A percentile compares a stretch with the other conserved stretches of the same genome.
Evolutionary conservation across 2,797 vertebrate species (phyloP).

Genomic region (Petrocephalus schoutedeni): DNA sequence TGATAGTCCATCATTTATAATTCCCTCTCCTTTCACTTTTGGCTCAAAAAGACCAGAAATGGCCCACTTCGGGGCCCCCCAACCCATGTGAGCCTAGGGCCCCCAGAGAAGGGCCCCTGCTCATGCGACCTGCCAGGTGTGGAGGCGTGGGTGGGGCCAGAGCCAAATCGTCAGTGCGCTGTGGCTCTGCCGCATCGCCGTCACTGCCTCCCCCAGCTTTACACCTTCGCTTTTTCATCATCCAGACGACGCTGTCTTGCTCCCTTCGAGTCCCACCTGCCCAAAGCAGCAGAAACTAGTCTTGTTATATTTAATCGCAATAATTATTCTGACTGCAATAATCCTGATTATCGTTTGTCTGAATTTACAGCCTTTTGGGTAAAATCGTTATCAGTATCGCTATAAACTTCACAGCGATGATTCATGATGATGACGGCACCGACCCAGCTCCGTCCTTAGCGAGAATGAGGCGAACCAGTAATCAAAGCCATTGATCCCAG

Average conservation of each 20-base stretch:
- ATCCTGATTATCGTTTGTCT: slow-evolving; percentile 48
- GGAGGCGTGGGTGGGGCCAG: slow-evolving; percentile 43
- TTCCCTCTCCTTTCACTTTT: background rate
- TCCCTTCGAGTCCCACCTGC: background rate
- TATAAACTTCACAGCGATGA: slow-evolving; percentile 23
- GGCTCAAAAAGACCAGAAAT: background rate
- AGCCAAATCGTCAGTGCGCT: slow-evolving; percentile 32
- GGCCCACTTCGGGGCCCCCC: background rate
- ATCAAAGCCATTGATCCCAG: slow-evolving; percentile 33
- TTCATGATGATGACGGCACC: slow-evolving; percentile 37
- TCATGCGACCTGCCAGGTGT: slow-evolving; percentile 44
- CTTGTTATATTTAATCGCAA: background rate
- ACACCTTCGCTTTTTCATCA: background rate
- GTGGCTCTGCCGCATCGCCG: background rate
- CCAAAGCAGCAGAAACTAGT: background rate
- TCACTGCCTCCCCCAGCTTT: background rate
- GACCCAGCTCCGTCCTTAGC: slow-evolving; percentile 13
- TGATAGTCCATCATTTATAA: background rate
- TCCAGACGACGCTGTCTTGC: background rate
- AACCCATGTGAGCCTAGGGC: background rate
- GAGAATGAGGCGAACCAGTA: slow-evolving; percentile 16
- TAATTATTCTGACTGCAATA: slow-evolving; percentile 36
- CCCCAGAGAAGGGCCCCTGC: background rate
- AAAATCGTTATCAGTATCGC: background rate
- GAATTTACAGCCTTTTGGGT: slow-evolving; percentile 40